Evolutionary conservation across 2,888 invertebrate species (phyloP), one percentile per base, ranked within the genome.

Genomic region (Oxytorus armatus): DNA sequence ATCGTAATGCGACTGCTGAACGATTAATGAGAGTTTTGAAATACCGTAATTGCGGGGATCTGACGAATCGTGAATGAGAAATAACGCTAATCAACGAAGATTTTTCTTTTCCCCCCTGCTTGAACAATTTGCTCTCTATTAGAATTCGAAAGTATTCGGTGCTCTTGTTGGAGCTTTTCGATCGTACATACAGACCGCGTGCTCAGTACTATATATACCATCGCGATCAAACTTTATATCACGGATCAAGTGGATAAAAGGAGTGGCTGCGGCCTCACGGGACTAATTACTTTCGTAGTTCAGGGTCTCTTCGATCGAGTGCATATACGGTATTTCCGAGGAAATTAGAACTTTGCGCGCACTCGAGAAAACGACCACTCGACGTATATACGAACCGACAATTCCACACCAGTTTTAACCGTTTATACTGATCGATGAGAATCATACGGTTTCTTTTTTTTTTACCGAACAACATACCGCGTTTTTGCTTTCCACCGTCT

Each of bases 241-340:
- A 33, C 49, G 29, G 25, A 59, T 23, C 39, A 53, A 66, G 51
- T 65, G 69, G 57, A 23, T 51, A 14, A 36, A 49, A 33, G 63
- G 55, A 75, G 70, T 79, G 51, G 61, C 44, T 70, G 21, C n/a
- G n/a, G 51, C 55, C 75, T 59, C 70, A 70, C 42, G 65, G 70
- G 65, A 79, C 65, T 75, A 75, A 79, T 79, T 75, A 75, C 70
- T 79, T 70, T 75, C 65, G 51, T 21, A 70, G 59, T 72, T 29
- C 33, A 59, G 42, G 65, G 51, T 59, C 69, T 29, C 65, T 42
- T 23, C 75, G 75, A 51, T 70, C 57, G 51, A 55, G 63, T 75
- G 42, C 75, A 70, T 57, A 70, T 23, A 33, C 33, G 29, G 18
- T 5, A 8, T 25, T n/a, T 10, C 29, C 8, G n/a, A 51, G 70